Evolutionary conservation across 2,888 invertebrate genomes (phyloP).

Genomic region (Plagiodera versicolora): DNA sequence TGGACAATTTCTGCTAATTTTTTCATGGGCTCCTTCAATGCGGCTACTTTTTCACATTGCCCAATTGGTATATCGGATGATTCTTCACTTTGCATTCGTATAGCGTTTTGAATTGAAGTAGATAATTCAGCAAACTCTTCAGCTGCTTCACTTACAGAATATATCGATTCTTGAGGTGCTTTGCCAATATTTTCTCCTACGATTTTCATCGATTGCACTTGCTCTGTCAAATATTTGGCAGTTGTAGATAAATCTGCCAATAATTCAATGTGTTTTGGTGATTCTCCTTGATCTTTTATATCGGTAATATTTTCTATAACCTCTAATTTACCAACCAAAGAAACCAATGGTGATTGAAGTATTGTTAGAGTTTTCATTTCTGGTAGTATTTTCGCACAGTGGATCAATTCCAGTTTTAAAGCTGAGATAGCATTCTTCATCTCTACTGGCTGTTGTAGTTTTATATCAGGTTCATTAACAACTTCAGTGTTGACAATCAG

Average conservation of each 20-base stretch:
- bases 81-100: not conserved
- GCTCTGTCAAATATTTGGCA: not conserved
- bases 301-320: not conserved
- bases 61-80: not conserved
- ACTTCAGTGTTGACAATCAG: slow-evolving; percentile 25
- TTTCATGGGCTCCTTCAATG: not conserved
- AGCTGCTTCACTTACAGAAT: slow-evolving; percentile 12
- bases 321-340: not conserved
- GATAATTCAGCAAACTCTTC: not conserved
- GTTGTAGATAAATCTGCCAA: slow-evolving; percentile 23
- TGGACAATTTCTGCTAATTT: slow-evolving; percentile 15
- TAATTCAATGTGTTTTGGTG: slow-evolving; percentile 19
- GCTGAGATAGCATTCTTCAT: slow-evolving; percentile 26
- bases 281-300: not conserved
- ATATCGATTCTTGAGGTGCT: slow-evolving; percentile 20
- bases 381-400: slow-evolving; percentile 4
- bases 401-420: slow-evolving; percentile 26
- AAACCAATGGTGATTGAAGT: slow-evolving; percentile 13
- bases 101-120: not conserved
- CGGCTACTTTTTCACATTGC: not conserved
- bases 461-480: slow-evolving; percentile 25
- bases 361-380: slow-evolving; percentile 21
- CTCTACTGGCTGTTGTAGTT: slow-evolving; percentile 26
- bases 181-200: not conserved
- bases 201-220: slow-evolving; percentile 2